phyloP scores from a whole-genome alignment of 2,113 vertebrate species.

The Sardina pilchardus region DNA sequence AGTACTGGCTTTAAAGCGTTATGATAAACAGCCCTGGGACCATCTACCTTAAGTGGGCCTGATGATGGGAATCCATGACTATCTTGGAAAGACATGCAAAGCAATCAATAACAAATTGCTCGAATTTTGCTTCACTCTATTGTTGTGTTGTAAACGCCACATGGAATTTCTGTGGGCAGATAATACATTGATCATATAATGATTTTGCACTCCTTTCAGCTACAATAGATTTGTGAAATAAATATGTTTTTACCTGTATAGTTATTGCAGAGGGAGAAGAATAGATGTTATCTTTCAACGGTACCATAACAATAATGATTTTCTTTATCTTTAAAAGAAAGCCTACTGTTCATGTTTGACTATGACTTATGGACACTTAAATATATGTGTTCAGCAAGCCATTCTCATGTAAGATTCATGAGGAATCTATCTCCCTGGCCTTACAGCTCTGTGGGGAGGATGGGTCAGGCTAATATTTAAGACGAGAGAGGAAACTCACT shows the following conservation, averaged over 20 bases:
- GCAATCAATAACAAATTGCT: not conserved
- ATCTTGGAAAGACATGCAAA: not conserved
- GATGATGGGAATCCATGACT: not conserved
- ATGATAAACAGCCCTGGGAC: conserved; percentile 10
- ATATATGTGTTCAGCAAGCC: not conserved
- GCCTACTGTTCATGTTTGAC: not conserved
- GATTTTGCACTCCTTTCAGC: not conserved
- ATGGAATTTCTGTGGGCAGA: not conserved
- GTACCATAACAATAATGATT: not conserved
- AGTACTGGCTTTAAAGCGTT: not conserved
- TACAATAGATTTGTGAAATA: not conserved
- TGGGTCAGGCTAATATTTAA: not conserved
- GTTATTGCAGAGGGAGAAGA: not conserved
- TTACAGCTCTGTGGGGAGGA: not conserved
- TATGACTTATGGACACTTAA: not conserved
- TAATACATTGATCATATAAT: not conserved
- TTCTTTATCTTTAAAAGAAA: not conserved
- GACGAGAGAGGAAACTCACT: not conserved
- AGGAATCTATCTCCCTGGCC: not conserved
- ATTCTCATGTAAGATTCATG: conserved; percentile 21
- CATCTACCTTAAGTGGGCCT: not conserved
- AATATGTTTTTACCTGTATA: not conserved
- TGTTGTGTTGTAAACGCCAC: not conserved
- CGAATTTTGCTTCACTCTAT: not conserved
- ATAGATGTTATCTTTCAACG: not conserved